phyloP scores from a whole-genome alignment of 2,888 invertebrate species.

The Lissonota sp. region DNA sequence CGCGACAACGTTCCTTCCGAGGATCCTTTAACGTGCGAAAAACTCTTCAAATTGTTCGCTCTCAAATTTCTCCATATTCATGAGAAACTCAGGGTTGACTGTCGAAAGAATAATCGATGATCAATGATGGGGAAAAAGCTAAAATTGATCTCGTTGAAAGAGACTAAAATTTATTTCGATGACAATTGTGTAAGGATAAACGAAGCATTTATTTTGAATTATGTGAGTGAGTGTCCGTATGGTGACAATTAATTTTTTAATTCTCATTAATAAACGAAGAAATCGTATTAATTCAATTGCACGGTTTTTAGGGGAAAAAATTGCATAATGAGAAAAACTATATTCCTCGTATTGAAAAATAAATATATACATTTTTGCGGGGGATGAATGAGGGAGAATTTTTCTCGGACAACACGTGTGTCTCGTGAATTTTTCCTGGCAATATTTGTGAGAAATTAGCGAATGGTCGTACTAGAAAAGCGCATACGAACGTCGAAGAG shows the following conservation, averaged over 20 bases:
- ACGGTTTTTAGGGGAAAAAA: too few species aligned
- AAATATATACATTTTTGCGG: slow-evolving; percentile 2
- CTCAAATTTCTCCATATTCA: background rate
- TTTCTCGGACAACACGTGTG: slow-evolving; percentile 46
- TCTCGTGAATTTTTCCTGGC: slow-evolving; percentile 28
- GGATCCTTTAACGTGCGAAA: background rate
- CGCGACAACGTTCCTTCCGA: slow-evolving; percentile 65
- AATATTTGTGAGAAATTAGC: slow-evolving; percentile 5
- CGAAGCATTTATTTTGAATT: too few species aligned
- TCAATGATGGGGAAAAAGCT: too few species aligned
- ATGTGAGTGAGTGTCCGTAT: too few species aligned
- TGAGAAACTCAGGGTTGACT: background rate
- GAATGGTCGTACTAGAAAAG: background rate
- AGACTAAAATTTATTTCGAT: too few species aligned
- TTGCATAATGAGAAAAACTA: too few species aligned
- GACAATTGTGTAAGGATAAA: too few species aligned
- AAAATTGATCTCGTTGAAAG: too few species aligned
- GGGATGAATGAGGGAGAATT: slow-evolving; percentile 29
- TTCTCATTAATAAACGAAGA: too few species aligned
- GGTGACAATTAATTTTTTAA: too few species aligned
- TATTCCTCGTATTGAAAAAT: background rate
- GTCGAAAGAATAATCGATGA: too few species aligned
- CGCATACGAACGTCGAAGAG: slow-evolving; percentile 10
- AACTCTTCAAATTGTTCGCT: background rate
- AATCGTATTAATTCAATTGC: too few species aligned